Conservation (phyloP, 2,888 invertebrate genomes). For the Hydrotaea cyrtoneurina region DNA sequence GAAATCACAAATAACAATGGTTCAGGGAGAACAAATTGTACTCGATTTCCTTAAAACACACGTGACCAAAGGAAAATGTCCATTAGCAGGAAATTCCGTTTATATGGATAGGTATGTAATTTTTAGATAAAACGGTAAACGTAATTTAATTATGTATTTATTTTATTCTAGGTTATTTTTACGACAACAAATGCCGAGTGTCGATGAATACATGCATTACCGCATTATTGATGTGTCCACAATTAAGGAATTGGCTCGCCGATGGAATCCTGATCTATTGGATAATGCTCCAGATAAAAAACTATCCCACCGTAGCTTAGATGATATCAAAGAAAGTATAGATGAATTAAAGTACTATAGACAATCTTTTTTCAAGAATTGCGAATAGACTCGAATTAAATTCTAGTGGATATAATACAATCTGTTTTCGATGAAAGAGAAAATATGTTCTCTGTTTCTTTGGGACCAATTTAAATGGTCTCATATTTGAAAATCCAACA, state of each 20-base stretch:
- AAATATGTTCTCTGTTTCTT: too few relatives aligned
- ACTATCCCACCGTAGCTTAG: conserved; percentile 87
- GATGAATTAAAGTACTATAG: conserved; percentile 91
- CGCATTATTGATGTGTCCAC: conserved; percentile 95
- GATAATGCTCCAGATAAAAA: conserved; percentile 84
- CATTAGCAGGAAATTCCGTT: conserved; percentile 93
- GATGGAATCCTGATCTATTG: conserved; percentile 88
- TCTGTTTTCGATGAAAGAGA: too few relatives aligned
- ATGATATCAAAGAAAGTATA: conserved; percentile 93
- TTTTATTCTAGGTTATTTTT: conserved; percentile 84
- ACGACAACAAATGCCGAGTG: conserved; percentile 87
- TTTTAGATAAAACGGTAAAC: background rate
- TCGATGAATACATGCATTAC: conserved; percentile 92
- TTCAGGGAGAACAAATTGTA: conserved; percentile 87
- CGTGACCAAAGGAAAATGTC: conserved; percentile 83
- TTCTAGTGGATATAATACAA: too few relatives aligned
- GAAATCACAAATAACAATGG: conserved; percentile 85
- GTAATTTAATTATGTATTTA: background rate
- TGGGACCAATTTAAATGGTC: too few relatives aligned
- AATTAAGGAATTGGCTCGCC: conserved; percentile 90
- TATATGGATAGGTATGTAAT: conserved; percentile 87
- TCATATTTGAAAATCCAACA: too few relatives aligned
- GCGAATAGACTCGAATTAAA: background rate
- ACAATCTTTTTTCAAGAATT: conserved; percentile 82
- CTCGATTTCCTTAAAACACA: conserved; percentile 86